phyloP scores from a whole-genome alignment of 1,140 invertebrate species.

The Coelopa frigida region DNA sequence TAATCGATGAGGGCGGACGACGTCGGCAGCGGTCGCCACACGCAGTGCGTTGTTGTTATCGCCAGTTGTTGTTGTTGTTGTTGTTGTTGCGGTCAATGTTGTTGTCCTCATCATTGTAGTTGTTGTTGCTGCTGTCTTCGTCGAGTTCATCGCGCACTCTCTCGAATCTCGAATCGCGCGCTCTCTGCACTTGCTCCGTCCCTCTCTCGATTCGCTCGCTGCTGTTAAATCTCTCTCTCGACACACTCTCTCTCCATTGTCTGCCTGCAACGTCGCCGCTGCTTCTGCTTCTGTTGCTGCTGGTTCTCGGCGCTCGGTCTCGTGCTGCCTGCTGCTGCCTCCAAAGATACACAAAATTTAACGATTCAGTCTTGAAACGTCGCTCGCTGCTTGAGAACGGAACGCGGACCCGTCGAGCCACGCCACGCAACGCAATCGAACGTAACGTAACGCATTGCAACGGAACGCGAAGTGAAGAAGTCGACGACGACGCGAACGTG shows the following conservation, averaged over 20 bases:
- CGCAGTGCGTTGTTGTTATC: neutral
- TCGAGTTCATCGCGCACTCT: neutral
- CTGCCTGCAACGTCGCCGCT: neutral
- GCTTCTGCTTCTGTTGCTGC: neutral
- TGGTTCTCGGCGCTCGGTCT: no score
- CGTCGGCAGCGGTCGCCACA: no score
- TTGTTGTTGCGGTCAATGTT: neutral
- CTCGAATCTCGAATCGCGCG: neutral
- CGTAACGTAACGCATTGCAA: no score
- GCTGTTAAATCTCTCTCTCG: neutral
- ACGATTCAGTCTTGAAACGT: slow-evolving; percentile 16
- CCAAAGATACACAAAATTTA: slow-evolving; percentile 16
- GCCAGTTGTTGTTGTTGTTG: neutral
- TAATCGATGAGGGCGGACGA: no score
- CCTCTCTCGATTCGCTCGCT: neutral
- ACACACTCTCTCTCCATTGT: neutral
- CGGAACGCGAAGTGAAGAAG: no score
- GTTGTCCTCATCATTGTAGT: neutral
- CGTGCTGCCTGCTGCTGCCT: neutral
- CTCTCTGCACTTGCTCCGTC: neutral
- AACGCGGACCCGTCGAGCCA: no score
- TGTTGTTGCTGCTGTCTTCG: neutral
- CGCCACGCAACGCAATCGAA: no score
- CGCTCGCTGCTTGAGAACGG: slow-evolving; percentile 15
- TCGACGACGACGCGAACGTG: no score